Evolutionary conservation across 2,888 invertebrate genomes (phyloP), one percentile per base, ranked within the genome.

Genomic region (Stenchaetothrips biformis): DNA sequence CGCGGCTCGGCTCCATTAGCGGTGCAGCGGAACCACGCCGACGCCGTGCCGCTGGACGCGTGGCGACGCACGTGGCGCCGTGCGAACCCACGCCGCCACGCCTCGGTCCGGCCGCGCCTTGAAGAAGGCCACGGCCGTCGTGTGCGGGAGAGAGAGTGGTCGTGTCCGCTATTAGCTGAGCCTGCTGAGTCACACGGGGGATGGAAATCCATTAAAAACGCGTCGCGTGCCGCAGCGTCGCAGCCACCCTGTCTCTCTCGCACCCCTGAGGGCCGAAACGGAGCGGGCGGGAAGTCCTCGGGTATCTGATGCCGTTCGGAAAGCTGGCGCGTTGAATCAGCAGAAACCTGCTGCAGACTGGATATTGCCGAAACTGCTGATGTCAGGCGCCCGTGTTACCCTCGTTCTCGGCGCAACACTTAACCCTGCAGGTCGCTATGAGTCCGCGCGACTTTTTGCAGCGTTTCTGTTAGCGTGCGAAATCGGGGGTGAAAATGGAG

Each of bases 181-280:
- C 25, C 67, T 25, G 67, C 67, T 74, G 67, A 74, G 67, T 74
- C 67, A 74, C 67, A 74, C 67, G 11, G 18, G 25, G 8, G 67
- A 74, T 74, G 67, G 59, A 74, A 25, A 74, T 74, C 67, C 67
- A 74, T 74, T 74, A 74, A 74, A 74, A 74, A 74, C 25, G 67
- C 25, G 21, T 21, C 53, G 16, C 13, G 13, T 53, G 53, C 53
- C 18, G 53, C 53, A 6, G 53, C 53, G 13, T 4, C 18, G 53
- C 53, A 2, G 53, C 53, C 53, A 13, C 53, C 11, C 53, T 11
- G 53, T 13, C 11, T 18, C 37, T 37, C 37, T 37, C 37, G 37
- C 37, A 37, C 37, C 37, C 37, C 37, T 37, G 4, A 1, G 16
- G 59, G 59, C 59, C 59, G 59, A 37, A 4, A 37, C 13, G 59